Evolutionary conservation across 2,888 invertebrate genomes (phyloP).

Genomic region (Epistrophella euchroma): DNA sequence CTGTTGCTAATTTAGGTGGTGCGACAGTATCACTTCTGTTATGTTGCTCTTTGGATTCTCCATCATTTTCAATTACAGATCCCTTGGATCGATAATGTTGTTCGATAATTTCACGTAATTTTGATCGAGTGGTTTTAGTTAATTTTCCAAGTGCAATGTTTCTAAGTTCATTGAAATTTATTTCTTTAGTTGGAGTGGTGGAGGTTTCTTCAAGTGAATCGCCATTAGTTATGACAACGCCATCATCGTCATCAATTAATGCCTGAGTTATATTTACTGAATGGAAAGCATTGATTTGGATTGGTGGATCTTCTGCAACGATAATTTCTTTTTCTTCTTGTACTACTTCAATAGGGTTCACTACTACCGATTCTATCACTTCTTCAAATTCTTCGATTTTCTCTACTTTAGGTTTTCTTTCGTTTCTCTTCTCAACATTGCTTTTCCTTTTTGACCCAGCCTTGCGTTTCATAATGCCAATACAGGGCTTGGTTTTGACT

Average conservation of each 20-base stretch:
- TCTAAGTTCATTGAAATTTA: conserved; percentile 81
- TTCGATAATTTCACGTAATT: conserved; percentile 81
- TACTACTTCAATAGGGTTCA: conserved; percentile 12
- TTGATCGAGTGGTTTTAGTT: conserved; percentile 81
- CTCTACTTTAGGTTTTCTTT: conserved; percentile 21
- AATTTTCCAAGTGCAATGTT: conserved; percentile 81
- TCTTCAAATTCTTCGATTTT: conserved; percentile 17
- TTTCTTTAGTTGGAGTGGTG: conserved; percentile 78
- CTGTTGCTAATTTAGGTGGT: conserved; percentile 68
- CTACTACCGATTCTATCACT: conserved; percentile 2
- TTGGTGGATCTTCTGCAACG: neutral
- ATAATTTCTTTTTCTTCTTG: conserved; percentile 3
- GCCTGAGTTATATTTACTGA: conserved; percentile 15
- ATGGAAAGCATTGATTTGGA: neutral
- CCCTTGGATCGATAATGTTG: conserved; percentile 82
- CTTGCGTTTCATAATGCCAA: conserved; percentile 91
- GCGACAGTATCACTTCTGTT: conserved; percentile 22
- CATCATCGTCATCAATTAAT: conserved; percentile 78
- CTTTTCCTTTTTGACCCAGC: conserved; percentile 12
- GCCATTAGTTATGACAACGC: conserved; percentile 78
- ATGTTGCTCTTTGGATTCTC: conserved; percentile 50
- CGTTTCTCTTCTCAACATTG: neutral
- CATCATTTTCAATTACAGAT: conserved; percentile 79
- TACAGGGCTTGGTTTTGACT: conserved; percentile 92
- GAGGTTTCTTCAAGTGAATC: conserved; percentile 72